Percentiles rank a stretch among this genome's conserved stretches.
Conservation (phyloP, 2,888 invertebrate genomes). For the Yponomeuta plumbellus region DNA sequence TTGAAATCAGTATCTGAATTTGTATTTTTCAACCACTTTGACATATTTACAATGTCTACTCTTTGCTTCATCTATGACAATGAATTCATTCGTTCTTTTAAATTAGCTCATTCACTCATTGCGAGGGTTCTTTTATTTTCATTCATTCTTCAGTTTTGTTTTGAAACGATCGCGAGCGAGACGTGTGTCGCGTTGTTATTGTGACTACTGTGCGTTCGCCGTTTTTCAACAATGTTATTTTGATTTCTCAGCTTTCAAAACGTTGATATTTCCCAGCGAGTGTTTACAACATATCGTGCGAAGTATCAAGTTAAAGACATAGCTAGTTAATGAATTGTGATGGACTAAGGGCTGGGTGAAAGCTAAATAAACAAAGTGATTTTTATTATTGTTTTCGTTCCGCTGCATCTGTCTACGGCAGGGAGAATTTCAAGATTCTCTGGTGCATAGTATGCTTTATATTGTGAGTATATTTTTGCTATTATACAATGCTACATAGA, state of each 20-base stretch:
- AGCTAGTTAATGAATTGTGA: not conserved
- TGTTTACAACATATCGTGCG: not conserved
- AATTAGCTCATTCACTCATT: slow-evolving; percentile 17
- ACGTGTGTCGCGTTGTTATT: slow-evolving; percentile 55
- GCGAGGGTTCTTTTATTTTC: slow-evolving; percentile 26
- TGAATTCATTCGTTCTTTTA: not conserved
- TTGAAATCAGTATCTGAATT: too few species aligned
- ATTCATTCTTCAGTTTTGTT: slow-evolving; percentile 31
- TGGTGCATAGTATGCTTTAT: slow-evolving; percentile 68
- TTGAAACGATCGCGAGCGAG: slow-evolving; percentile 51
- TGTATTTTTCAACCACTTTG: too few species aligned
- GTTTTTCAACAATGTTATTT: slow-evolving; percentile 34
- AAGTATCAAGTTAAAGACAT: slow-evolving; percentile 1
- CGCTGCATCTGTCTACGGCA: not conserved
- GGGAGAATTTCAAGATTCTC: slow-evolving; percentile 48
- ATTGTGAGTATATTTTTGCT: slow-evolving; percentile 50
- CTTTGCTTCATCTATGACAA: not conserved
- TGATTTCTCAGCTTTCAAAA: slow-evolving; percentile 23
- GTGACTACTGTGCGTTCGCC: slow-evolving; percentile 71
- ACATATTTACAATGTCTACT: not conserved
- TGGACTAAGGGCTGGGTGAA: not conserved
- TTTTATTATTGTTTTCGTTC: slow-evolving; percentile 12
- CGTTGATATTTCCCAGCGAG: slow-evolving; percentile 23
- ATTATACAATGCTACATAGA: not conserved
- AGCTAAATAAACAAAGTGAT: slow-evolving; percentile 12